A percentile compares a stretch with the other conserved stretches of the same genome.
These are phyloP conservation scores for Tringa solitaria DNA, from an alignment of 2,113 vertebrate genomes.

Conservation along the genomic window DNA sequence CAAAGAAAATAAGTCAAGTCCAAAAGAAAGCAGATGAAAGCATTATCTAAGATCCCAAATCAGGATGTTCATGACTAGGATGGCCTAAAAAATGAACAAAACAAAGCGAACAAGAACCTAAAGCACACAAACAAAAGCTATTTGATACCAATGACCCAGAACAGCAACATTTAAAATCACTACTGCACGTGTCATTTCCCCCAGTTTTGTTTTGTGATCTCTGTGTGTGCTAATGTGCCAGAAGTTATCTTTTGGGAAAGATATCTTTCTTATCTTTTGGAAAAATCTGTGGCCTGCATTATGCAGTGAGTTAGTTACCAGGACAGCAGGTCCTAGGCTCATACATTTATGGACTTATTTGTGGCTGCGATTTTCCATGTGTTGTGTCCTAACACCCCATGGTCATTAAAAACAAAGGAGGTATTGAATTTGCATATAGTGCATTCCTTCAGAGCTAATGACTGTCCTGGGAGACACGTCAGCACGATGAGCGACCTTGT, in stretches of 20 bases:
- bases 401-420: background rate
- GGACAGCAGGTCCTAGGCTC: background rate
- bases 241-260: background rate
- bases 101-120: background rate
- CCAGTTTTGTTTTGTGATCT: background rate
- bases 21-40: conserved; percentile 44
- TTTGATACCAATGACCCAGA: background rate
- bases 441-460: background rate
- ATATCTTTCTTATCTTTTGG: background rate
- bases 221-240: background rate
- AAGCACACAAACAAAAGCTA: background rate
- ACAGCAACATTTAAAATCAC: background rate
- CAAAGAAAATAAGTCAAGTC: conserved; percentile 54
- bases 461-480: background rate
- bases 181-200: background rate
- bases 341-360: background rate
- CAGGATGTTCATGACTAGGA: conserved; percentile 27
- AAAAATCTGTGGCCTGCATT: background rate
- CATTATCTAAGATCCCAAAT: conserved; percentile 44
- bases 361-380: background rate
- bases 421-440: background rate
- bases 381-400: background rate
- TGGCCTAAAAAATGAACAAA: background rate
- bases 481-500: background rate
- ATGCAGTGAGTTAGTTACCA: background rate